Conservation (phyloP, 2,888 invertebrate species). For the Heliconius erato region DNA sequence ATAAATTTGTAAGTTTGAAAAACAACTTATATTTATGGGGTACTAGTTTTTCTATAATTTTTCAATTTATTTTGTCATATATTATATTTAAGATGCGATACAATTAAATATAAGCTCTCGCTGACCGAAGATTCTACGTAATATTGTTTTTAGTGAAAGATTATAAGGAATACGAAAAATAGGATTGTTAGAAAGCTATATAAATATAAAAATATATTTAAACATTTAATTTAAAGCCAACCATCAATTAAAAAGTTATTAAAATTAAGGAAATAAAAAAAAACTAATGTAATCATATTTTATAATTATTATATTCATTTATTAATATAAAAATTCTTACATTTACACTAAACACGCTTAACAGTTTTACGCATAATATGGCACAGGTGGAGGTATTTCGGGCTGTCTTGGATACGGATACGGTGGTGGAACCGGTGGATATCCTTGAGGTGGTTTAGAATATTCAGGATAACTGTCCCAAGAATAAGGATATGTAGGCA, state of each 20-base stretch:
- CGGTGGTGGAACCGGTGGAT: conserved; percentile 32
- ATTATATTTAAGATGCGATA: too few relatives aligned
- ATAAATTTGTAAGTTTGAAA: too few relatives aligned
- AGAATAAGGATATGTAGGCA: conserved; percentile 22
- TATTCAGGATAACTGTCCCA: conserved; percentile 25
- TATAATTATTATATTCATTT: conserved; percentile 4
- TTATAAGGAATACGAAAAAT: too few relatives aligned
- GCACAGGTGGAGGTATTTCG: conserved; percentile 43
- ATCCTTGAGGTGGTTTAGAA: conserved; percentile 26
- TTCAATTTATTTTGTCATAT: too few relatives aligned
- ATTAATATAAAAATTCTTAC: background rate
- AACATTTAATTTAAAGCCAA: too few relatives aligned
- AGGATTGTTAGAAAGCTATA: too few relatives aligned
- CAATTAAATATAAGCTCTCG: too few relatives aligned
- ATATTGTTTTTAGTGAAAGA: too few relatives aligned
- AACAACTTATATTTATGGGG: too few relatives aligned
- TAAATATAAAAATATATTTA: too few relatives aligned
- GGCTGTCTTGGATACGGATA: conserved; percentile 39
- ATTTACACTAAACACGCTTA: background rate
- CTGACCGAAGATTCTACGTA: too few relatives aligned
- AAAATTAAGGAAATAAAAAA: background rate
- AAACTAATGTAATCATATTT: background rate
- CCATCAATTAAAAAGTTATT: background rate
- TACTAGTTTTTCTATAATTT: too few relatives aligned
- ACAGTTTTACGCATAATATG: conserved; percentile 44